Conservation (phyloP, 2,113 vertebrate genomes). For the Mohoua ochrocephala region DNA sequence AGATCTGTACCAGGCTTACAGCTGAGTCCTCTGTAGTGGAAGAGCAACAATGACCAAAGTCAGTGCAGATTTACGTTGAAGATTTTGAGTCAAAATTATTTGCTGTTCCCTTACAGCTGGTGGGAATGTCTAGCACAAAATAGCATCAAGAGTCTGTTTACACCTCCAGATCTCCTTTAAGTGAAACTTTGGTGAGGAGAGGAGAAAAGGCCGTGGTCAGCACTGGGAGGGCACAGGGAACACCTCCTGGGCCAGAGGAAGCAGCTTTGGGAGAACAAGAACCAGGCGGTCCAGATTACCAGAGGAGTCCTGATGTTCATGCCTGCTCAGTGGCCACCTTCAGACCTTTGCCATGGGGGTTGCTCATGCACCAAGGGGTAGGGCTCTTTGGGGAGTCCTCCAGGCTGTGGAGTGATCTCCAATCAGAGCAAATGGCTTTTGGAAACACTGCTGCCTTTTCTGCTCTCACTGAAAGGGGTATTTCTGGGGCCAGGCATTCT, state of each 20-base stretch:
- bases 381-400: neutral
- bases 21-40: neutral
- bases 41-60: neutral
- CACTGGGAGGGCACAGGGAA: neutral
- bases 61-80: neutral
- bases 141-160: neutral
- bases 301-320: neutral
- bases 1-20: neutral
- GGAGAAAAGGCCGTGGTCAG: neutral
- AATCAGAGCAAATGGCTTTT: neutral
- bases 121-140: neutral
- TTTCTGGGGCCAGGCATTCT: neutral
- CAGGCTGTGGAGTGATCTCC: neutral
- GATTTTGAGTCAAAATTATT: neutral
- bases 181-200: neutral
- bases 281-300: neutral
- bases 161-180: neutral
- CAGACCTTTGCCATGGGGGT: neutral
- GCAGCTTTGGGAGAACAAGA: neutral
- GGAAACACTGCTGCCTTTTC: neutral
- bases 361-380: neutral
- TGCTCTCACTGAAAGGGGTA: neutral
- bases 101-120: neutral
- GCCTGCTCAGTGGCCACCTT: neutral
- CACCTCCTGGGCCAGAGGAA: neutral